A percentile compares a stretch with the other conserved stretches of the same genome.
Conservation (phyloP, 2,113 vertebrate species). For the Protobothrops mucrosquamatus region DNA sequence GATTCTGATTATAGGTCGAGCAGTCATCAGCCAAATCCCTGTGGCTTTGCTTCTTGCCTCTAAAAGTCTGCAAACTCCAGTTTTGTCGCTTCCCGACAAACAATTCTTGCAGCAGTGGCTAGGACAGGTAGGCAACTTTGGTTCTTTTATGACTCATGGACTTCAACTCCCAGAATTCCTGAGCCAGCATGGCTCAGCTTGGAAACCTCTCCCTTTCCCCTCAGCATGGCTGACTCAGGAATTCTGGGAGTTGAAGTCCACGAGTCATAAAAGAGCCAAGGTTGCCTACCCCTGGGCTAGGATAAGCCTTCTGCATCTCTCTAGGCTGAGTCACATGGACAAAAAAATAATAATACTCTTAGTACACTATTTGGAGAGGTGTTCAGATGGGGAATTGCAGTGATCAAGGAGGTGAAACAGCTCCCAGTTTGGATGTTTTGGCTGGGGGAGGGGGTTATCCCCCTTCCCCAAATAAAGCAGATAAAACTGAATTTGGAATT, state of each 20-base stretch:
- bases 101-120: constrained; percentile 11
- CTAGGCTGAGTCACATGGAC: constrained; percentile 45
- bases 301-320: constrained; percentile 45
- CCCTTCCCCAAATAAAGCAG: constrained; percentile 21
- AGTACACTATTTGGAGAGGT: constrained; percentile 49
- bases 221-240: no score
- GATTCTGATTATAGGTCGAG: neutral
- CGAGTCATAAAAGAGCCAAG: no score
- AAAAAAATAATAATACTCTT: constrained; percentile 24
- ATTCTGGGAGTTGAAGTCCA: no score
- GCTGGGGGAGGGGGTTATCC: constrained; percentile 33
- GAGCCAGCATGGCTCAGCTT: no score
- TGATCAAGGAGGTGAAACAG: constrained; percentile 38
- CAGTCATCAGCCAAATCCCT: neutral
- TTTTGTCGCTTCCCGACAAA: neutral
- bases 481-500: constrained; percentile 24
- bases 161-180: no score
- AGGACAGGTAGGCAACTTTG: no score
- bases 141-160: no score
- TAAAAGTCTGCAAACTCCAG: neutral
- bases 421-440: constrained; percentile 40
- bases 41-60: neutral
- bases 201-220: no score
- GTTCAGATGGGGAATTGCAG: constrained; percentile 26
- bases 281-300: no score